These are phyloP conservation scores for Orbicella faveolata DNA, from an alignment of 64 coral and sea anemone species.

Conservation along the genomic window DNA sequence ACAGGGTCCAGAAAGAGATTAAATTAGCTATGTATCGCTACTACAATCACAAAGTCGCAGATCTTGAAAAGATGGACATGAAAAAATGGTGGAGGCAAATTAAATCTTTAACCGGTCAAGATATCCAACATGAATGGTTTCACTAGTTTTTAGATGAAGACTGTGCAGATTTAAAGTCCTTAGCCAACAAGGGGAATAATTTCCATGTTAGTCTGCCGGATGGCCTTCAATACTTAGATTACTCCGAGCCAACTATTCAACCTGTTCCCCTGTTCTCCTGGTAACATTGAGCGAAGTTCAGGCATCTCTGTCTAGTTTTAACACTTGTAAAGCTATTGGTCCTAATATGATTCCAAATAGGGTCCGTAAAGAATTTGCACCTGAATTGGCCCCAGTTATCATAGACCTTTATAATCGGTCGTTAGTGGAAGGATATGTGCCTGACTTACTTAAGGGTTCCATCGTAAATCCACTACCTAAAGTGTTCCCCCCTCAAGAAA, in stretches of 20 bases:
- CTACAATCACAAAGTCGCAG: slow-evolving; percentile 49
- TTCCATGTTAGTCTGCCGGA: background rate
- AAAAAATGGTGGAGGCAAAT: slow-evolving; percentile 14
- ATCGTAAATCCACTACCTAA: slow-evolving; percentile 10
- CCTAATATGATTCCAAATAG: slow-evolving; percentile 31
- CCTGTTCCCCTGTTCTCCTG: background rate
- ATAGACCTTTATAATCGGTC: slow-evolving; percentile 27
- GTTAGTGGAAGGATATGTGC: slow-evolving; percentile 1
- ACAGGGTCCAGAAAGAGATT: slow-evolving; percentile 53
- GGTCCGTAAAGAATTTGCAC: slow-evolving; percentile 26
- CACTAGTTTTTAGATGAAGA: slow-evolving; percentile 2
- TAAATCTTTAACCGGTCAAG: background rate
- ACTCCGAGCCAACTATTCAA: background rate
- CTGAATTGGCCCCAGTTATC: slow-evolving; percentile 21
- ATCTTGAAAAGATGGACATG: slow-evolving; percentile 20
- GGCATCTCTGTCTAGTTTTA: background rate
- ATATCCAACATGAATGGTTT: background rate
- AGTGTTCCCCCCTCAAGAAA: slow-evolving; percentile 1
- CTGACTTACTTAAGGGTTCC: background rate
- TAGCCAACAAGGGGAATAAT: background rate
- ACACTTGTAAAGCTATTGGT: background rate
- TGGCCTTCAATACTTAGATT: background rate
- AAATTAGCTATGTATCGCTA: slow-evolving; percentile 53
- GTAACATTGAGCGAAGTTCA: background rate
- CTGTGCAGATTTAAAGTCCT: background rate